Conservation (phyloP, 2,797 vertebrate genomes). For the Sphenopsis melanotis region DNA sequence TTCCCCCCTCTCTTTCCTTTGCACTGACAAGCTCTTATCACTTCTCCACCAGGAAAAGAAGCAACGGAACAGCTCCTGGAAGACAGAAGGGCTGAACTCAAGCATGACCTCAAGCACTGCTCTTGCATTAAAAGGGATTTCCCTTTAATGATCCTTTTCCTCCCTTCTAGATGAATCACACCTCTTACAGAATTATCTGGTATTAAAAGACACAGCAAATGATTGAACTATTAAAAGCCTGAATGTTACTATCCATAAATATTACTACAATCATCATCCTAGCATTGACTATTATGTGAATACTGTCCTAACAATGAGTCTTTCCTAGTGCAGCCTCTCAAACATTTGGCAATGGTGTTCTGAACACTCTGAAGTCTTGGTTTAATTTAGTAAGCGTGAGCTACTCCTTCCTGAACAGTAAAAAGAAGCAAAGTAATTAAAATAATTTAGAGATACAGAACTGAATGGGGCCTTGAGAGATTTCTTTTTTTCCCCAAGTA, state of each 20-base stretch:
- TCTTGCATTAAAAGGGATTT: slow-evolving; percentile 57
- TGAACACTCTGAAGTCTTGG: not conserved
- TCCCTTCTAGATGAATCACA: slow-evolving; percentile 48
- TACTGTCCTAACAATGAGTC: not conserved
- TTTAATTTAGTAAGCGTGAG: not conserved
- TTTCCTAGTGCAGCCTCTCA: not conserved
- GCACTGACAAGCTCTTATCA: not conserved
- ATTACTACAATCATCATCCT: not conserved
- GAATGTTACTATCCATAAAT: not conserved
- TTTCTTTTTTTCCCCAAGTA: not conserved
- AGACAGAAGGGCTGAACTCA: slow-evolving; percentile 24
- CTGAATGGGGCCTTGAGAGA: not conserved
- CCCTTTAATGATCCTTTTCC: slow-evolving; percentile 57
- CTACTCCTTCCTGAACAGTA: not conserved
- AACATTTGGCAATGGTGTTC: not conserved
- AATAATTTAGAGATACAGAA: not conserved
- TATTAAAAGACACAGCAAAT: not conserved
- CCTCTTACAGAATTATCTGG: not conserved
- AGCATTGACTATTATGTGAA: not conserved
- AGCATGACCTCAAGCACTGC: not conserved
- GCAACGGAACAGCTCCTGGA: not conserved
- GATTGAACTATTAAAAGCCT: not conserved
- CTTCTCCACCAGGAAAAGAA: slow-evolving; percentile 7
- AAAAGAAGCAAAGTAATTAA: not conserved
- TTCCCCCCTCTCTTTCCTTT: not conserved